Conservation (phyloP, 2,797 vertebrate species). For the Glyptemys insculpta region DNA sequence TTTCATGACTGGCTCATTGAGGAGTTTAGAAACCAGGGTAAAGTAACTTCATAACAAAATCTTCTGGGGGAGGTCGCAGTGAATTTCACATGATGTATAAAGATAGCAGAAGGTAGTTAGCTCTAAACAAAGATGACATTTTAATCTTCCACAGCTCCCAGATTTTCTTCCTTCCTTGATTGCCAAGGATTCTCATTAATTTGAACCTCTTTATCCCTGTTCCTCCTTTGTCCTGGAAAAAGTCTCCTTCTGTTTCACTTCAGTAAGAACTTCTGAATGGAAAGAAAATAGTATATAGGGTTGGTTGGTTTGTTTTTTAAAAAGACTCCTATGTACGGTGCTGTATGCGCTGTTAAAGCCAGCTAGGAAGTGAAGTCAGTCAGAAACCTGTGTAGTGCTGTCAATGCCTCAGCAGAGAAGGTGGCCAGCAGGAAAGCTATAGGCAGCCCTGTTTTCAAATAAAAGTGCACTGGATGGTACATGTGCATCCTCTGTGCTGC, state of each 20-base stretch:
- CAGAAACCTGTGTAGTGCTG: not conserved
- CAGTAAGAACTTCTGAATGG: not conserved
- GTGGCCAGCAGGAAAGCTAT: not conserved
- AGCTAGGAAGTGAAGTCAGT: not conserved
- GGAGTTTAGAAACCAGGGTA: not conserved
- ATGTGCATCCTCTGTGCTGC: not conserved
- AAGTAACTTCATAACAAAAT: not conserved
- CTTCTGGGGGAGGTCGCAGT: not conserved
- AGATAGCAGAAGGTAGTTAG: not conserved
- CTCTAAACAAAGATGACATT: fast-evolving
- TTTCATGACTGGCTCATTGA: not conserved
- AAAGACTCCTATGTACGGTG: not conserved
- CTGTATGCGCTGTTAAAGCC: not conserved
- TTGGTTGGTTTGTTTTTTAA: not conserved
- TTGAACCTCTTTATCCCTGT: not conserved
- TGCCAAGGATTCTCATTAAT: not conserved
- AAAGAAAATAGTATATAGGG: not conserved
- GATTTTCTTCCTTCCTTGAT: not conserved
- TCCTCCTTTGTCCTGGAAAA: not conserved
- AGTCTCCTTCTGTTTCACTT: not conserved
- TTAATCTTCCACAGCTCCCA: not conserved
- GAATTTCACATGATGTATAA: fast-evolving
- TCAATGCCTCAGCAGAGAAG: not conserved
- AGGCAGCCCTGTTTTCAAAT: not conserved
- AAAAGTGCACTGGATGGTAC: not conserved